phyloP scores from a whole-genome alignment of 1,140 invertebrate species.

The Drosophila lacteicornis region DNA sequence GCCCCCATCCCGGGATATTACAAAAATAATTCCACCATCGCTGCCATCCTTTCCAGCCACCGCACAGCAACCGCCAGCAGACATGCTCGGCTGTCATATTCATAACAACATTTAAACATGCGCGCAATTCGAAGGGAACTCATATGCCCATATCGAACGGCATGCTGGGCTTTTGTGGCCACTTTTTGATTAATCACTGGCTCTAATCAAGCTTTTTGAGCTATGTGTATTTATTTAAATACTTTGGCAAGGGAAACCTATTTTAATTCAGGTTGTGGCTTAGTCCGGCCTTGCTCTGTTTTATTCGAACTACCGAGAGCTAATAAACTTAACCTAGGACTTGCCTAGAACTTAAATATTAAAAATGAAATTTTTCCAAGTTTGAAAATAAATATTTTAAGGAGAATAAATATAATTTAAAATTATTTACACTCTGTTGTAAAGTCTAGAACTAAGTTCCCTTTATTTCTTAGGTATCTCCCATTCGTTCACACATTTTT shows the following conservation, averaged over 20 bases:
- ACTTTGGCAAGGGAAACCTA: too few relatives aligned
- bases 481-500: not conserved
- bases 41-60: not conserved
- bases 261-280: too few relatives aligned
- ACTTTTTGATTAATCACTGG: too few relatives aligned
- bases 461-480: not conserved
- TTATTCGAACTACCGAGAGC: too few relatives aligned
- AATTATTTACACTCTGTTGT: too few relatives aligned
- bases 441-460: not conserved
- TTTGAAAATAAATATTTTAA: too few relatives aligned
- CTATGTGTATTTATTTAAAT: too few relatives aligned
- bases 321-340: too few relatives aligned
- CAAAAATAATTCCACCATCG: slow-evolving; percentile 34
- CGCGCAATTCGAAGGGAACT: slow-evolving; percentile 55
- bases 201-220: not conserved
- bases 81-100: slow-evolving; percentile 51
- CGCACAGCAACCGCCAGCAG: slow-evolving; percentile 8
- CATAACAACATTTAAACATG: slow-evolving; percentile 71
- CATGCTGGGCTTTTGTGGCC: not conserved
- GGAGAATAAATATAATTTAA: too few relatives aligned
- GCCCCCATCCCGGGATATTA: slow-evolving; percentile 13
- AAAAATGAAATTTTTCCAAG: too few relatives aligned
- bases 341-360: too few relatives aligned
- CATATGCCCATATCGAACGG: not conserved
- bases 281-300: too few relatives aligned